Percentiles rank a stretch among this genome's conserved stretches.
Evolutionary conservation across 2,888 invertebrate species (phyloP).

Genomic region (Hyppa rectilinea): DNA sequence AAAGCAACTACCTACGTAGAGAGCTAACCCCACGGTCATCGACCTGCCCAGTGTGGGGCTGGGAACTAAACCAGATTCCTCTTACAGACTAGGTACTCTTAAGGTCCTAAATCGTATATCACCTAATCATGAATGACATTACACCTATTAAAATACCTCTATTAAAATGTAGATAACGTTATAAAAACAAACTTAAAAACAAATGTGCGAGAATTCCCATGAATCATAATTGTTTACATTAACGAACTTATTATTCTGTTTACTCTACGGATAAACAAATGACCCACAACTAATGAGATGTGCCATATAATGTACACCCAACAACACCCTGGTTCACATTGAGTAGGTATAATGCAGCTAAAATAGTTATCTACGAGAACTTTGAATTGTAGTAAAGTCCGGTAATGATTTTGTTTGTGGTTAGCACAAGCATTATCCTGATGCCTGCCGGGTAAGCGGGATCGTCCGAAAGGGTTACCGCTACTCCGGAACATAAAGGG

Average conservation of each 20-base stretch:
- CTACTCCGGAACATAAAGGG: too few relatives aligned
- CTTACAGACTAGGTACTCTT: not conserved
- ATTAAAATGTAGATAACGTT: not conserved
- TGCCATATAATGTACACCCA: slow-evolving; percentile 5
- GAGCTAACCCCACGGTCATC: slow-evolving; percentile 1
- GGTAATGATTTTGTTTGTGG: slow-evolving; percentile 2
- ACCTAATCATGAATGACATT: not conserved
- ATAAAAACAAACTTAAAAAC: slow-evolving; percentile 19
- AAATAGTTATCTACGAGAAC: slow-evolving; percentile 29
- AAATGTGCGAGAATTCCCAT: slow-evolving; percentile 20
- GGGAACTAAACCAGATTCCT: slow-evolving; percentile 10
- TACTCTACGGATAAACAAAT: slow-evolving; percentile 38
- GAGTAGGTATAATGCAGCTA: slow-evolving; percentile 25
- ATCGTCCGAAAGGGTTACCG: too few relatives aligned
- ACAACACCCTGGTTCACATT: not conserved
- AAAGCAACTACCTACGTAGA: not conserved
- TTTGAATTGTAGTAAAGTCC: not conserved
- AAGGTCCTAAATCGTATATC: not conserved
- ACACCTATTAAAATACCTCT: slow-evolving; percentile 4
- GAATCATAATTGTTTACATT: slow-evolving; percentile 32
- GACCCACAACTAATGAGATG: slow-evolving; percentile 10
- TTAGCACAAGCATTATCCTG: not conserved
- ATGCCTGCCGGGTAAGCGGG: too few relatives aligned
- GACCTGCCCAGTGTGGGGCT: slow-evolving; percentile 11
- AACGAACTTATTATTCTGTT: slow-evolving; percentile 38